Evolutionary conservation across 2,797 vertebrate species (phyloP).

Genomic region (Phrynocephalus guinanensis): DNA sequence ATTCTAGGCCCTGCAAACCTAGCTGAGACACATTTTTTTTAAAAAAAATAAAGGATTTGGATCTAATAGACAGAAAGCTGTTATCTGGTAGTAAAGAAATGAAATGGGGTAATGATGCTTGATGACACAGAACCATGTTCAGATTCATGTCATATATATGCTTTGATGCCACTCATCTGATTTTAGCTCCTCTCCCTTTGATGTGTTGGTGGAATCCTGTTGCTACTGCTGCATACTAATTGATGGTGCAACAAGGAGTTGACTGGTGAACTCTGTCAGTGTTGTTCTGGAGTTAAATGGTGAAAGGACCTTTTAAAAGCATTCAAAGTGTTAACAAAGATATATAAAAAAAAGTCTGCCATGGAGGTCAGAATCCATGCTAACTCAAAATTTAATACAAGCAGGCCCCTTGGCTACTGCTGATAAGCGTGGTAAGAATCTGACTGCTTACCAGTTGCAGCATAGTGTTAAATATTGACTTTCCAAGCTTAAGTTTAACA

Average conservation of each 20-base stretch:
- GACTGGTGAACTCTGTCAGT: not conserved
- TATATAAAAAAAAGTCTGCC: not conserved
- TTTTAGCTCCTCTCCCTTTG: not conserved
- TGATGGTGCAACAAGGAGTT: not conserved
- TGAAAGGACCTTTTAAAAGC: not conserved
- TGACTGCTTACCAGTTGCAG: not conserved
- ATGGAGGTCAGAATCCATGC: not conserved
- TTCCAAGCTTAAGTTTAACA: conserved; percentile 55
- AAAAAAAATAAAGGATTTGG: not conserved
- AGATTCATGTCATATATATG: not conserved
- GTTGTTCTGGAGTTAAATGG: not conserved
- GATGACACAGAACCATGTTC: not conserved
- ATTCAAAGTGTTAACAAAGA: not conserved
- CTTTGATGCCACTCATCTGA: not conserved
- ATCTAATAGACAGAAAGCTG: not conserved
- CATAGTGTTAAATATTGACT: conserved; percentile 53
- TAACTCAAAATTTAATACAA: not conserved
- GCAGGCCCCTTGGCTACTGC: not conserved
- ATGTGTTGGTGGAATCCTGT: not conserved
- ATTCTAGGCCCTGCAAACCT: not conserved
- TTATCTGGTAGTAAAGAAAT: not conserved
- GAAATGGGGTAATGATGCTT: not conserved
- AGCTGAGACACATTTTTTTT: not conserved
- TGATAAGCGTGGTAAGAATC: too few species aligned
- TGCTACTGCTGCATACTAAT: not conserved